Conservation (phyloP, 2,113 vertebrate genomes). For the Upupa epops region DNA sequence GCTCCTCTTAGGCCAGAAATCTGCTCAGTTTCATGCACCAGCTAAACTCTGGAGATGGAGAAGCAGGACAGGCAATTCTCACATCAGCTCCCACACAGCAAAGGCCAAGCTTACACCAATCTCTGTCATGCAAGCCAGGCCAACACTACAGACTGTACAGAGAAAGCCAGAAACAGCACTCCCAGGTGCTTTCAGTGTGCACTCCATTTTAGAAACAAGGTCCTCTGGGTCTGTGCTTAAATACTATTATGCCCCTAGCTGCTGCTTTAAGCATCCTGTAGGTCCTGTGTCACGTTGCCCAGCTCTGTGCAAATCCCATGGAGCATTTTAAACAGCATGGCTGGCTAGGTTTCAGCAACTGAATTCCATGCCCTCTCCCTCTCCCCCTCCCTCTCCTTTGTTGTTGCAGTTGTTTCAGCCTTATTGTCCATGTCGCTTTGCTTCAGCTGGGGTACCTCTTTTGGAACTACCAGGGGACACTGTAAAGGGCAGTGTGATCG, state of each 20-base stretch:
- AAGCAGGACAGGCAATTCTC: neutral
- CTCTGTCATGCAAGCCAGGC: neutral
- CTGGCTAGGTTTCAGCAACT: neutral
- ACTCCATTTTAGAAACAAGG: neutral
- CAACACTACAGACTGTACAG: neutral
- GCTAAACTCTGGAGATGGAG: neutral
- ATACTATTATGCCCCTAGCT: neutral
- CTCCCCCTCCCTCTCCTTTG: neutral
- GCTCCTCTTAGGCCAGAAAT: neutral
- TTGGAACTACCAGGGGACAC: slow-evolving; percentile 12
- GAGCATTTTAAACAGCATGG: neutral
- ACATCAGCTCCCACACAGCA: neutral
- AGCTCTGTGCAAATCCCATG: neutral
- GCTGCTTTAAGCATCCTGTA: neutral
- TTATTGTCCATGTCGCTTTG: neutral
- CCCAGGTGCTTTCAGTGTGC: neutral
- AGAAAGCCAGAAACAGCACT: neutral
- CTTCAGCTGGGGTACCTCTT: slow-evolving; percentile 26
- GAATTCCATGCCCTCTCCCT: neutral
- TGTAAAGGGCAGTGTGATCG: slow-evolving; percentile 13
- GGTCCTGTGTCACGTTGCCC: slow-evolving; percentile 4
- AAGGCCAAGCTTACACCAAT: neutral
- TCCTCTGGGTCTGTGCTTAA: neutral
- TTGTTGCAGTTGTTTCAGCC: neutral
- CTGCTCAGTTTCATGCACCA: neutral